Conservation (phyloP, 92 coral and sea anemone genomes). For the Actinernus sp. region DNA sequence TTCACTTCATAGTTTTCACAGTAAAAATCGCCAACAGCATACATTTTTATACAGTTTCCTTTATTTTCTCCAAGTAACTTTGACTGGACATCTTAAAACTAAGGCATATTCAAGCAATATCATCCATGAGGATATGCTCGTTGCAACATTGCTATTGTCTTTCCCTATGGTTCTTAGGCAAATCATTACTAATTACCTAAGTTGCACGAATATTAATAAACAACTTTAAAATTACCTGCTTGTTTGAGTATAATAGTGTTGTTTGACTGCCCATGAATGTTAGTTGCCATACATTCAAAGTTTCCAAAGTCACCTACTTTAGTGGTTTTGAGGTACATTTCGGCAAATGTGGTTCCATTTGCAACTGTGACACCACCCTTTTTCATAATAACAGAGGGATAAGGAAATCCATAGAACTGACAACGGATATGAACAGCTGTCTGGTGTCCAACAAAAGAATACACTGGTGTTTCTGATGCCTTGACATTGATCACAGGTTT, state of each 20-base stretch:
- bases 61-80: too few species aligned
- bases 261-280: constrained; percentile 30
- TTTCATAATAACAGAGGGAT: constrained; percentile 57
- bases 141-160: too few species aligned
- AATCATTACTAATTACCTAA: neutral
- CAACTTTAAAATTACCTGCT: constrained; percentile 48
- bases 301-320: constrained; percentile 40
- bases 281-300: constrained; percentile 59
- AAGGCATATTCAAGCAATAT: neutral
- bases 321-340: neutral
- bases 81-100: neutral
- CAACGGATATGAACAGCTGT: constrained; percentile 40
- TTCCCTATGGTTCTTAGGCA: too few species aligned
- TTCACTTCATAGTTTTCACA: too few species aligned
- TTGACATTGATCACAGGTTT: constrained; percentile 48
- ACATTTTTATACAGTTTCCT: too few species aligned
- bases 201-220: neutral
- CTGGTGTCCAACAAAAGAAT: constrained; percentile 61
- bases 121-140: neutral
- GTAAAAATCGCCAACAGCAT: too few species aligned
- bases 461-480: constrained; percentile 44
- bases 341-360: constrained; percentile 33
- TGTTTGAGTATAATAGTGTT: constrained; percentile 20
- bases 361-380: constrained; percentile 44
- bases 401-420: constrained; percentile 72